Conservation (phyloP, 2,888 invertebrate species). For the Sthenelais limicola region DNA sequence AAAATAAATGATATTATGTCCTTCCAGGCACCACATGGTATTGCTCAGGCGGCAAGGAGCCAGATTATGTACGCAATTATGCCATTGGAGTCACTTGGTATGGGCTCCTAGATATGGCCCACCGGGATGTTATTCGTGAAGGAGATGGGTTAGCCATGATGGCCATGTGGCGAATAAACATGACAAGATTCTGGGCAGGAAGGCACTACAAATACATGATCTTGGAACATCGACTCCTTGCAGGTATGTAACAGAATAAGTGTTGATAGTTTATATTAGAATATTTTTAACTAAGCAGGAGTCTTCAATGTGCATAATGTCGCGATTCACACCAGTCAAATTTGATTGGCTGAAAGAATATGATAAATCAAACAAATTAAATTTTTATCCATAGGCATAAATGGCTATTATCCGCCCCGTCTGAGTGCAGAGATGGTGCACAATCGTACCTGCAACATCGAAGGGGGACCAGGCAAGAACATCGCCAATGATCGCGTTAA, state of each 20-base stretch:
- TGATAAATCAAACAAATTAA: not conserved
- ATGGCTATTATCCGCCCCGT: conserved; percentile 1
- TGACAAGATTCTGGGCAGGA: conserved; percentile 10
- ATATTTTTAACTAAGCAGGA: not conserved
- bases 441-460: conserved; percentile 22
- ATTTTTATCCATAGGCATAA: conserved; percentile 5
- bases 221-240: conserved; percentile 15
- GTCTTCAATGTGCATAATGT: too few species aligned
- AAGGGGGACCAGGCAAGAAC: conserved; percentile 28
- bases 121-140: conserved; percentile 23
- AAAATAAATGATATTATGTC: too few species aligned
- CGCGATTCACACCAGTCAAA: too few species aligned
- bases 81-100: conserved; percentile 5
- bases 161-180: conserved; percentile 21
- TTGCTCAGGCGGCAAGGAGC: conserved; percentile 14
- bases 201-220: conserved; percentile 38
- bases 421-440: conserved; percentile 13
- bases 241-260: conserved; percentile 20
- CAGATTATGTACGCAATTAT: conserved; percentile 9
- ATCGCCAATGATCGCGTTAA: conserved; percentile 28
- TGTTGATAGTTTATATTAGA: too few species aligned
- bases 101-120: conserved; percentile 13
- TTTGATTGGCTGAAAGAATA: too few species aligned
- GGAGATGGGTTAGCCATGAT: conserved; percentile 32
- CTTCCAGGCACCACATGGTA: conserved; percentile 5